Percentiles rank a stretch among this genome's conserved stretches.
These are phyloP conservation scores for Tyria jacobaeae DNA, from an alignment of 2,888 invertebrate genomes.

Conservation along the genomic window DNA sequence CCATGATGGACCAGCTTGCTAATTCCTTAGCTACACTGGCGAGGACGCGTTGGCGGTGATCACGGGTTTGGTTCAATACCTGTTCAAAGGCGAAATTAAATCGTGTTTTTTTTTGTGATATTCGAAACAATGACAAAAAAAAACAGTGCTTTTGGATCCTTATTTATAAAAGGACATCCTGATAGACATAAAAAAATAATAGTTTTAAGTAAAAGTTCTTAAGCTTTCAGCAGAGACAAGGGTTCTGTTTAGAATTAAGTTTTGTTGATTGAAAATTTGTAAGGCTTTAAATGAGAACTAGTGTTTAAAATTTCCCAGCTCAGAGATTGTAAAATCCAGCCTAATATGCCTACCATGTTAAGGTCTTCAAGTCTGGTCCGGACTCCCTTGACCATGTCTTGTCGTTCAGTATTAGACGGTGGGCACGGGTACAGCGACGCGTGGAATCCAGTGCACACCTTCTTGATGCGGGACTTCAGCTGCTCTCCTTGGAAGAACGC, in stretches of 20 bases:
- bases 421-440: conserved; percentile 97
- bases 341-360: conserved; percentile 89
- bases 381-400: conserved; percentile 96
- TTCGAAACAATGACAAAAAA: no score
- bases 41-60: conserved; percentile 95
- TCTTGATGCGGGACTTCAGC: conserved; percentile 95
- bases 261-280: no score
- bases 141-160: no score
- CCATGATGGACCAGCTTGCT: conserved; percentile 96
- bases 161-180: no score
- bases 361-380: conserved; percentile 96
- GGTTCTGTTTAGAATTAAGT: no score
- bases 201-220: no score
- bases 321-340: neutral
- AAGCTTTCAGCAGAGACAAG: no score
- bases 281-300: no score
- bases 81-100: conserved; percentile 57
- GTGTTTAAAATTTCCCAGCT: no score
- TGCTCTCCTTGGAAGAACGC: conserved; percentile 97
- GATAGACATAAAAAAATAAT: no score
- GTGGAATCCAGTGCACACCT: conserved; percentile 97
- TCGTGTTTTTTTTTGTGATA: neutral
- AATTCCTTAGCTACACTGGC: conserved; percentile 95
- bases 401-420: conserved; percentile 92
- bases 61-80: conserved; percentile 96